Evolutionary conservation across 2,113 vertebrate genomes (phyloP), one percentile per base, ranked within the genome.

Genomic region (Neolamprologus variostigma): DNA sequence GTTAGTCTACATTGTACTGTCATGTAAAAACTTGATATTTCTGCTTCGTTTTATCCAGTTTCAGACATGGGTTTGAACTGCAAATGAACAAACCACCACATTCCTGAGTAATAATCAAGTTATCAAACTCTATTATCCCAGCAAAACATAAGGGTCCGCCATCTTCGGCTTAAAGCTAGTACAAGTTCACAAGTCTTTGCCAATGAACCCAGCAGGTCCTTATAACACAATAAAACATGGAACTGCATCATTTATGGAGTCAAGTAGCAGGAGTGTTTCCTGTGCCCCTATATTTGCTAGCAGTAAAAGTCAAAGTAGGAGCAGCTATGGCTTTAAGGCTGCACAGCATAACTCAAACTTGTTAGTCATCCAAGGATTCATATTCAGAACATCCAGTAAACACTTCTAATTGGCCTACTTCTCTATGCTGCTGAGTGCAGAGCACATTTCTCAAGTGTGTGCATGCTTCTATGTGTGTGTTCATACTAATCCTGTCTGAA

Each of bases 371-470:
- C n/a, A n/a, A 50, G 47, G 80, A 87, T 54, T 76, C 78, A 13
- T 14, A 31, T 73, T 54, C 80, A 87, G 66, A 88, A 78, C 80
- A 80, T 83, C 84, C 78, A 82, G 86, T 83, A 86, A 91, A 86
- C 86, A 89, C 21, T 76, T 88, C 59, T 91, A 91, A 93, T 89
- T 93, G 89, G 93, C 90, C 91, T 59, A 86, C 45, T 91, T 91
- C 66, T 53, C 35, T 78, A 14, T 84, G 81, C 53, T 76, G 57
- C 63, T 66, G 85, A 83, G 59, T 50, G 71, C 71, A 19, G 42
- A 50, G 71, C 17, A 6, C 6, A 21, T 82, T 26, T 63, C 26
- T 55, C 5, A 57, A 59, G 79, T 54, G 26, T 59, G 54, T 40
- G 55, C 19, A 35, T 51, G 50, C 28, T 21, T 54, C 7, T 16